phyloP scores from a whole-genome alignment of 2,888 invertebrate species.

The Ommatoiulus sabulosus region DNA sequence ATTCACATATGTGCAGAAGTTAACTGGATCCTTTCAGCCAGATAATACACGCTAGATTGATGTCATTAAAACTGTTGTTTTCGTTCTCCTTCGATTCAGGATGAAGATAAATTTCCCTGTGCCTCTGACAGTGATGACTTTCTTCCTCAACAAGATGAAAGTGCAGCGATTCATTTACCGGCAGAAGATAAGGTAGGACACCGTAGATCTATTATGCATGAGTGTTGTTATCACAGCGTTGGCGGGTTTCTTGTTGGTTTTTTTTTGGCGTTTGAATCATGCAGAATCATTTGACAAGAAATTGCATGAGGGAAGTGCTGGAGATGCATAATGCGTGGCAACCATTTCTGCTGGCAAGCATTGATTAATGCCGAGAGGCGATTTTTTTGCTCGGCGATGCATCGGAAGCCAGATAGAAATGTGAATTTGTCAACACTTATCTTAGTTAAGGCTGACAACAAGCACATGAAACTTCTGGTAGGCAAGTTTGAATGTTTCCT shows the following conservation, averaged over 20 bases:
- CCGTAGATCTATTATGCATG: background rate
- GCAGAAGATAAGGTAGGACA: conserved; percentile 32
- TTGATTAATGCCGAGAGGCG: background rate
- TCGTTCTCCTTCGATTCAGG: conserved; percentile 15
- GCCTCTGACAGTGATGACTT: conserved; percentile 4
- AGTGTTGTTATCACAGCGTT: background rate
- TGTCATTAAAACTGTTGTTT: background rate
- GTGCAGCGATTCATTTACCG: background rate
- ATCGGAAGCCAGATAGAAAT: background rate
- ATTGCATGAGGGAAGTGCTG: background rate
- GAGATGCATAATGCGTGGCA: background rate
- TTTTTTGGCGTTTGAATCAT: conserved; percentile 11
- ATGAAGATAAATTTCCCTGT: conserved; percentile 8
- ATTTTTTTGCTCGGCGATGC: background rate
- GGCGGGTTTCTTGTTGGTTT: background rate
- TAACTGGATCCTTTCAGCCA: background rate
- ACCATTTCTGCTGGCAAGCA: background rate
- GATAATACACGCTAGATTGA: background rate
- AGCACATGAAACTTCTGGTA: background rate
- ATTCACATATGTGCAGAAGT: background rate
- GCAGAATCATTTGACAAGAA: background rate
- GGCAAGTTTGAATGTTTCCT: background rate
- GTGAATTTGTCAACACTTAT: conserved; percentile 15
- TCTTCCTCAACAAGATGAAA: background rate
- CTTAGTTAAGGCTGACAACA: background rate